A percentile compares a stretch with the other conserved stretches of the same genome.
Evolutionary conservation across 2,113 vertebrate species (phyloP).

Genomic region (Serinus canaria): DNA sequence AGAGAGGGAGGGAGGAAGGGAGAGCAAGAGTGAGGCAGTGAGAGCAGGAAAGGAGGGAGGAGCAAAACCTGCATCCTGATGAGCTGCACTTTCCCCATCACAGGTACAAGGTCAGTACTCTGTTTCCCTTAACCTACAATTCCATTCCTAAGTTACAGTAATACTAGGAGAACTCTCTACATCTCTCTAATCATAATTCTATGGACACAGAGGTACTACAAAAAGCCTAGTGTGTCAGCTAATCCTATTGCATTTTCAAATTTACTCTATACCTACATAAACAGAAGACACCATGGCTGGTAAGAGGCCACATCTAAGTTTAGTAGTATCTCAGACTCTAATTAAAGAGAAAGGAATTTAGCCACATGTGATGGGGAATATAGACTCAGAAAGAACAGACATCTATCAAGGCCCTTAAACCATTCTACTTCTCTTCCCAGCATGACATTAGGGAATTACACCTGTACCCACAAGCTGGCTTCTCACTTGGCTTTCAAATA

Average conservation of each 20-base stretch:
- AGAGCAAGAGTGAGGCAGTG: too few species aligned
- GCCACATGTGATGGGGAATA: neutral
- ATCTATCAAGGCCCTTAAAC: neutral
- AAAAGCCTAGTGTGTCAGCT: neutral
- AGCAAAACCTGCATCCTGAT: neutral
- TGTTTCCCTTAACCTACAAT: neutral
- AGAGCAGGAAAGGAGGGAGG: neutral
- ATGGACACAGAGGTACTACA: neutral
- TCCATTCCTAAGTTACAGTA: neutral
- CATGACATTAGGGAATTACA: neutral
- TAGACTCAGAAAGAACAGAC: neutral
- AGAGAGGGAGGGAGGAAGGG: neutral
- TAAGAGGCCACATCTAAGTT: neutral
- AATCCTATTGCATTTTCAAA: neutral
- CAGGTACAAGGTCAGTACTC: neutral
- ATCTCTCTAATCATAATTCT: neutral
- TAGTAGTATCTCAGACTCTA: neutral
- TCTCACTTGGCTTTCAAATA: neutral
- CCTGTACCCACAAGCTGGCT: neutral
- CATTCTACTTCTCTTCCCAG: neutral
- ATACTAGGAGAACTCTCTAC: neutral
- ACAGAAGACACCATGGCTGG: neutral
- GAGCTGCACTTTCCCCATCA: neutral
- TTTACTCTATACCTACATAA: neutral
- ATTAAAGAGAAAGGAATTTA: neutral